Conservation (phyloP, 35 echinoderm and acorn worm species). For the Patiria miniata region DNA sequence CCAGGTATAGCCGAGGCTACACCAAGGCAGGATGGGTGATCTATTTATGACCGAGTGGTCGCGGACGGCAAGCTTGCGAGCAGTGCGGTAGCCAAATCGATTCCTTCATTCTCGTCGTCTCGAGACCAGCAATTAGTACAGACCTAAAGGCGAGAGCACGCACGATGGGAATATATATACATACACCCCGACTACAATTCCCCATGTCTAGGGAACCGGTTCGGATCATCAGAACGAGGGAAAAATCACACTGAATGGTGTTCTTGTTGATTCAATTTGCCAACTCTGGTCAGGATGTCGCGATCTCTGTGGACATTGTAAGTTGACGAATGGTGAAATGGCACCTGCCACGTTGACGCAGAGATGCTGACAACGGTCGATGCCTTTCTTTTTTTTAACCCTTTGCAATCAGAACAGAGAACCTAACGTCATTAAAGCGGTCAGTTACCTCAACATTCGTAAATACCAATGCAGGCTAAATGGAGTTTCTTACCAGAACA, state of each 20-base stretch:
- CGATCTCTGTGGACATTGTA: conserved; percentile 16
- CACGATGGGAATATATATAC: conserved; percentile 20
- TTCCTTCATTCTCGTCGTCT: not conserved
- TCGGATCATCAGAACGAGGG: not conserved
- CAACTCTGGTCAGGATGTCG: not conserved
- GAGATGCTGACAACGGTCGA: not conserved
- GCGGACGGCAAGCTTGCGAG: not conserved
- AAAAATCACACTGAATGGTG: not conserved
- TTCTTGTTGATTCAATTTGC: not conserved
- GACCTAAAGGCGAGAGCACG: conserved; percentile 23
- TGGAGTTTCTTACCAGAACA: too few relatives aligned
- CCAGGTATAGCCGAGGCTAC: not conserved
- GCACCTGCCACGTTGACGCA: conserved; percentile 22
- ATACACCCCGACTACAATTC: conserved; percentile 2
- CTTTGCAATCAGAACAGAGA: too few relatives aligned
- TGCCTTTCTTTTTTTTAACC: not conserved
- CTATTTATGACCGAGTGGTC: conserved; percentile 24
- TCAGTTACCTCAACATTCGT: too few relatives aligned
- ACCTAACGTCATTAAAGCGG: too few relatives aligned
- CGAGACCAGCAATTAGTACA: conserved; percentile 15
- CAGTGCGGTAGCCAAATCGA: not conserved
- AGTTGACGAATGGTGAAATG: conserved; percentile 25
- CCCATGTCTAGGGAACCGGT: conserved; percentile 1
- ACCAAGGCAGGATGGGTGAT: conserved; percentile 1
- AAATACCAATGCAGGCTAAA: too few relatives aligned